Percentiles rank a stretch among this genome's conserved stretches.
phyloP scores from a whole-genome alignment of 2,797 vertebrate genomes.

The Diglossa cyanea region DNA sequence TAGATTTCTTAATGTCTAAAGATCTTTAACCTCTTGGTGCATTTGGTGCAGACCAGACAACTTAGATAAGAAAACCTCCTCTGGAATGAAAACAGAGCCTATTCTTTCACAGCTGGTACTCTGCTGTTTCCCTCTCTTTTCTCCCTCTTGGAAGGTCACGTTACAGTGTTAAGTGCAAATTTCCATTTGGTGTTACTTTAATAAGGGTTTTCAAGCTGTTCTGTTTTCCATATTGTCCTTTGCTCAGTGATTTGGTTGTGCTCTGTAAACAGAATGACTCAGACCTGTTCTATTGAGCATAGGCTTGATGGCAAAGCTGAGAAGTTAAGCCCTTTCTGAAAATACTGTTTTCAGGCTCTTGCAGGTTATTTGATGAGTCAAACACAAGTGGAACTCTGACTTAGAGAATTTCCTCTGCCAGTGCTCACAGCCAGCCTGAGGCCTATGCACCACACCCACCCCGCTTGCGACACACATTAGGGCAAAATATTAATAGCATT shows the following conservation, averaged over 20 bases:
- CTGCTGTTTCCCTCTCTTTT: not conserved
- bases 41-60: not conserved
- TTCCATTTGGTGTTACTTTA: not conserved
- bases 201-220: not conserved
- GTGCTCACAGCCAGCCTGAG: not conserved
- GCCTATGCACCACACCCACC: not conserved
- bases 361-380: not conserved
- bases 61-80: not conserved
- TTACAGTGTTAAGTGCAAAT: not conserved
- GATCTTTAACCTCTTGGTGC: not conserved
- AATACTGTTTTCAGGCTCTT: not conserved
- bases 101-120: not conserved
- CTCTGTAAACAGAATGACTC: not conserved
- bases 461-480: rapidly evolving
- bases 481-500: not conserved
- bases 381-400: not conserved
- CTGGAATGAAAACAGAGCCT: not conserved
- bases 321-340: not conserved
- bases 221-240: not conserved
- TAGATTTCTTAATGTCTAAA: not conserved
- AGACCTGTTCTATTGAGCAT: not conserved
- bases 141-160: not conserved
- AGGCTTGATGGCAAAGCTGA: not conserved
- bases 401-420: not conserved
- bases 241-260: not conserved